A percentile compares a stretch with the other conserved stretches of the same genome.
phyloP scores from a whole-genome alignment of 2,888 invertebrate species.

The Cartodere bifasciata region DNA sequence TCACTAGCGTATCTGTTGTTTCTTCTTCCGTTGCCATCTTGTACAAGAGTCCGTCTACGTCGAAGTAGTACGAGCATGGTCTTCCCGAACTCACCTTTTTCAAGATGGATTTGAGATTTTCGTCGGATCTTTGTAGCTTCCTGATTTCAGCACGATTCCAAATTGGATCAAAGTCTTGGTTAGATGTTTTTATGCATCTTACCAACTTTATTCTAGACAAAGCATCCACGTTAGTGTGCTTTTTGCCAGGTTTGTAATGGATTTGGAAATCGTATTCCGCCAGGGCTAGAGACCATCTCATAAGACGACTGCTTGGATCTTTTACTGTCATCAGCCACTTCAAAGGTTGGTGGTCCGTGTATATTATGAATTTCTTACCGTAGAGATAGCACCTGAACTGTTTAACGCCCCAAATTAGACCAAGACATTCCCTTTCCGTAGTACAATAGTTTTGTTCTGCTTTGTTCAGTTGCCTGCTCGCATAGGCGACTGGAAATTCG shows the following conservation, averaged over 20 bases:
- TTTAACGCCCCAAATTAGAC: slow-evolving; percentile 8
- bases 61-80: slow-evolving; percentile 8
- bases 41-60: slow-evolving; percentile 10
- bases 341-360: too few relatives aligned
- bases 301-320: slow-evolving; percentile 11
- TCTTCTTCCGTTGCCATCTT: slow-evolving; percentile 5
- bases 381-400: slow-evolving; percentile 6
- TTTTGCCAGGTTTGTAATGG: too few relatives aligned
- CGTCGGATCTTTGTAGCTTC: slow-evolving; percentile 7
- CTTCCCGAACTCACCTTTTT: neutral
- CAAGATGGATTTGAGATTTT: neutral
- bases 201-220: slow-evolving; percentile 6
- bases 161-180: slow-evolving; percentile 4
- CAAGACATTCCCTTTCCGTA: slow-evolving; percentile 10
- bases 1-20: slow-evolving; percentile 10
- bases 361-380: slow-evolving; percentile 9
- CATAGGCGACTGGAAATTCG: slow-evolving; percentile 3
- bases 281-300: too few relatives aligned
- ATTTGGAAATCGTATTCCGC: too few relatives aligned
- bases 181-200: neutral
- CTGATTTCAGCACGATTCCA: slow-evolving; percentile 6
- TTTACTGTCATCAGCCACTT: slow-evolving; percentile 10
- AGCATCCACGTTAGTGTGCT: slow-evolving; percentile 9
- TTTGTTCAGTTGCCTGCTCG: slow-evolving; percentile 4
- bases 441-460: slow-evolving; percentile 9